Conservation (phyloP, 2,797 vertebrate species). For the Amblyraja radiata region DNA sequence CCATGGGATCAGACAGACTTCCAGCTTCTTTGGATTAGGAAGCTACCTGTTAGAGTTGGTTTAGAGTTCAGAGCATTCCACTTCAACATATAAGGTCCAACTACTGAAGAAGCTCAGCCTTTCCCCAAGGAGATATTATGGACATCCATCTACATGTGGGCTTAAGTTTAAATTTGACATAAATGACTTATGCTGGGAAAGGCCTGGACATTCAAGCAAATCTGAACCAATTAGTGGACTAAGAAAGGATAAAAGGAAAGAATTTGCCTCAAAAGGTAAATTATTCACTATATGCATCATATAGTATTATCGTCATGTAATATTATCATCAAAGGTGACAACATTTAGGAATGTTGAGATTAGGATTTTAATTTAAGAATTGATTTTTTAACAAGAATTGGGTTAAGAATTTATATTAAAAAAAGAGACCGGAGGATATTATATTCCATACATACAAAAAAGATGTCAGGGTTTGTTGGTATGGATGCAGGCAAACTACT, state of each 20-base stretch:
- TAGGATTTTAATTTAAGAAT: background rate
- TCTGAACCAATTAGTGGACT: background rate
- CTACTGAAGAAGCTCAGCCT: background rate
- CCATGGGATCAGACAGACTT: background rate
- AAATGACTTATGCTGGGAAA: background rate
- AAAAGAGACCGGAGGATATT: too few species aligned
- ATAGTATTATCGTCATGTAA: background rate
- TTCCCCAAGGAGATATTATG: background rate
- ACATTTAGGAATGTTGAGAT: background rate
- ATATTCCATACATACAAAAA: too few species aligned
- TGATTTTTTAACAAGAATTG: too few species aligned
- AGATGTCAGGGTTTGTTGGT: too few species aligned
- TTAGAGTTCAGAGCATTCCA: too few species aligned
- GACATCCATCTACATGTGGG: background rate
- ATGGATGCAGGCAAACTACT: too few species aligned
- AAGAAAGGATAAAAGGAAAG: background rate
- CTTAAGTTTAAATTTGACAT: background rate
- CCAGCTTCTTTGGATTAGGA: background rate
- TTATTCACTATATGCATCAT: background rate
- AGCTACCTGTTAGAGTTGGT: background rate
- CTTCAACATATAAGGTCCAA: background rate
- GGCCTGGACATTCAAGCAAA: background rate
- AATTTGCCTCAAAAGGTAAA: background rate
- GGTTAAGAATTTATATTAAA: too few species aligned
- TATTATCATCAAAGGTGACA: background rate